A percentile compares a stretch with the other conserved stretches of the same genome.
phyloP scores from a whole-genome alignment of 2,888 invertebrate genomes.

The Xylota sylvarum region DNA sequence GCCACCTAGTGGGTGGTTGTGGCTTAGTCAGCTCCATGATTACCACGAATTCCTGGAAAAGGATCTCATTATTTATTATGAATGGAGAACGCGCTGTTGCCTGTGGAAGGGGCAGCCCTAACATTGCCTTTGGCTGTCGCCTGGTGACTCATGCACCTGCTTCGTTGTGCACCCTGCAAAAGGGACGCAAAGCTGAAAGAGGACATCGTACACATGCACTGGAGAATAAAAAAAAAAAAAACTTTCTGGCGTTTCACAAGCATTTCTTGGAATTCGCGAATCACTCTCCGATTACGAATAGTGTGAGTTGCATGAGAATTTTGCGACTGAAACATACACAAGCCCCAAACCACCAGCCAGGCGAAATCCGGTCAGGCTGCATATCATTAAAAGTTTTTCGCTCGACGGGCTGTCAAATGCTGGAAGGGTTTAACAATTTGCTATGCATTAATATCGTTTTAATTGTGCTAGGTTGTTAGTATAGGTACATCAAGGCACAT shows the following conservation, averaged over 20 bases:
- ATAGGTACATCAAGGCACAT: neutral
- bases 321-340: constrained; percentile 14
- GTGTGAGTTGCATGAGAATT: constrained; percentile 71
- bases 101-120: constrained; percentile 17
- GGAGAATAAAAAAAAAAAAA: constrained; percentile 19
- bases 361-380: constrained; percentile 58
- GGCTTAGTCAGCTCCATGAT: constrained; percentile 71
- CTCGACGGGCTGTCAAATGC: constrained; percentile 48
- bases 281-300: constrained; percentile 6
- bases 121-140: too few relatives aligned
- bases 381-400: constrained; percentile 54
- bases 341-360: constrained; percentile 3
- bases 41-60: constrained; percentile 71
- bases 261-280: constrained; percentile 56
- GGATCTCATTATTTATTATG: constrained; percentile 75
- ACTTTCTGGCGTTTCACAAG: constrained; percentile 32
- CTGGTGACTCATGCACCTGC: constrained; percentile 59
- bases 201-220: constrained; percentile 23
- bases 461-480: constrained; percentile 54
- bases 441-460: constrained; percentile 51
- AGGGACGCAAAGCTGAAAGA: constrained; percentile 26
- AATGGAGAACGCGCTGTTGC: constrained; percentile 58
- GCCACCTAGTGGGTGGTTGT: constrained; percentile 40
- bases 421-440: constrained; percentile 34
- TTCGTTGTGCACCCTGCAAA: constrained; percentile 27